These are phyloP conservation scores for Thera obeliscata DNA, from an alignment of 2,888 invertebrate genomes.

Conservation along the genomic window DNA sequence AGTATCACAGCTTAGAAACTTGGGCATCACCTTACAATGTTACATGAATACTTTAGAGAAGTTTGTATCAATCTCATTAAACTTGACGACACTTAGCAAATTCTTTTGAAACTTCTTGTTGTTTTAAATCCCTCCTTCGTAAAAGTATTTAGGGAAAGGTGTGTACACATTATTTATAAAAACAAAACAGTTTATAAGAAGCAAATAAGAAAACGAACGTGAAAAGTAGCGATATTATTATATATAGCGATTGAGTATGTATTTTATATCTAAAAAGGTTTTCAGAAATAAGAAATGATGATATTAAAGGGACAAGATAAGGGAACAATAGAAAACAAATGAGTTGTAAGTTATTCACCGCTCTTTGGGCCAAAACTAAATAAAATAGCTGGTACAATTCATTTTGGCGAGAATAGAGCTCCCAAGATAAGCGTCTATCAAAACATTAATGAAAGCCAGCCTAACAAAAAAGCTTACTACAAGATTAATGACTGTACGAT, in stretches of 20 bases:
- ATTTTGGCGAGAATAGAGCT: background rate
- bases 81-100: slow-evolving; percentile 53
- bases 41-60: slow-evolving; percentile 49
- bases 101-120: slow-evolving; percentile 31
- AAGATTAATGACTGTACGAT: no score
- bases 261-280: slow-evolving; percentile 18
- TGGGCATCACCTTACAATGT: slow-evolving; percentile 29
- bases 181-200: background rate
- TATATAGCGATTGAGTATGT: slow-evolving; percentile 6
- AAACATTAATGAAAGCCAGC: no score
- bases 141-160: background rate
- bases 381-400: slow-evolving; percentile 39
- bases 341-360: slow-evolving; percentile 70
- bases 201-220: background rate
- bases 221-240: no score
- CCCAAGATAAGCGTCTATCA: no score
- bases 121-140: slow-evolving; percentile 16
- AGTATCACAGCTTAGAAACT: slow-evolving; percentile 29
- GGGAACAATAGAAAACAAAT: slow-evolving; percentile 75
- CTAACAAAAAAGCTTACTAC: no score
- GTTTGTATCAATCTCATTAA: slow-evolving; percentile 67
- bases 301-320: slow-evolving; percentile 55
- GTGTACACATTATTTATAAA: background rate
- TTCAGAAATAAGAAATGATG: slow-evolving; percentile 39
- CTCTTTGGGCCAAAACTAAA: slow-evolving; percentile 53